Conservation (phyloP, 1,140 invertebrate genomes). For the Goniozus legneri region DNA sequence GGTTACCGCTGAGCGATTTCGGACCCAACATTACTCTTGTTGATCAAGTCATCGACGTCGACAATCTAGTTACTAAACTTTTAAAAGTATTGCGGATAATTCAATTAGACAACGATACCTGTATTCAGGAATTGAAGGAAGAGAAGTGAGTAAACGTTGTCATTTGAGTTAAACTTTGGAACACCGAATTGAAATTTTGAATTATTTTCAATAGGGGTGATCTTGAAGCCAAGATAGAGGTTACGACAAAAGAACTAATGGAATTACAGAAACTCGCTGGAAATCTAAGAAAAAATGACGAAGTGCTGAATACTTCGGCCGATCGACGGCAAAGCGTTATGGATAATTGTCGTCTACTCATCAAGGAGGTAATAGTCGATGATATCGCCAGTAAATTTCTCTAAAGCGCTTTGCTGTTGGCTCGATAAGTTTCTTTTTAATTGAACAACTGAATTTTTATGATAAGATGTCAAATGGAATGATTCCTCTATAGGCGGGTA, state of each 20-base stretch:
- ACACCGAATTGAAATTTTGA: too few species aligned
- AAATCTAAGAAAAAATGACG: constrained; percentile 29
- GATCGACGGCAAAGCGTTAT: constrained; percentile 35
- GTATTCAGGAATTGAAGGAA: constrained; percentile 61
- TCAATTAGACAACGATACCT: constrained; percentile 65
- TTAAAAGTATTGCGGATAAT: constrained; percentile 71
- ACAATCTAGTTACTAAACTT: constrained; percentile 70
- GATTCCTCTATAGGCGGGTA: constrained; percentile 27
- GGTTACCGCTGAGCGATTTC: constrained; percentile 39
- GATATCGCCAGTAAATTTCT: constrained; percentile 25
- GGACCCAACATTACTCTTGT: constrained; percentile 56
- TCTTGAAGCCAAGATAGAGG: constrained; percentile 42
- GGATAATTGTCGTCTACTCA: constrained; percentile 36
- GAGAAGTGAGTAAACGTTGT: constrained; percentile 45
- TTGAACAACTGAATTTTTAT: constrained; percentile 22
- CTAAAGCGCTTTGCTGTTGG: constrained; percentile 11
- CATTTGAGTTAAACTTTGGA: too few species aligned
- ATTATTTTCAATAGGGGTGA: constrained; percentile 31
- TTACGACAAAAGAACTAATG: constrained; percentile 29
- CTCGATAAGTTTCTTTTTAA: too few species aligned
- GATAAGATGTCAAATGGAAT: constrained; percentile 25
- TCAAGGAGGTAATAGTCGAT: constrained; percentile 36
- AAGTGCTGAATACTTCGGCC: constrained; percentile 27
- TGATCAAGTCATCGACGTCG: constrained; percentile 72
- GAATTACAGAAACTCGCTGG: constrained; percentile 31